Percentiles rank a stretch among this genome's conserved stretches.
phyloP scores from a whole-genome alignment of 1,140 invertebrate genomes.

The Schmidtea mediterranea region DNA sequence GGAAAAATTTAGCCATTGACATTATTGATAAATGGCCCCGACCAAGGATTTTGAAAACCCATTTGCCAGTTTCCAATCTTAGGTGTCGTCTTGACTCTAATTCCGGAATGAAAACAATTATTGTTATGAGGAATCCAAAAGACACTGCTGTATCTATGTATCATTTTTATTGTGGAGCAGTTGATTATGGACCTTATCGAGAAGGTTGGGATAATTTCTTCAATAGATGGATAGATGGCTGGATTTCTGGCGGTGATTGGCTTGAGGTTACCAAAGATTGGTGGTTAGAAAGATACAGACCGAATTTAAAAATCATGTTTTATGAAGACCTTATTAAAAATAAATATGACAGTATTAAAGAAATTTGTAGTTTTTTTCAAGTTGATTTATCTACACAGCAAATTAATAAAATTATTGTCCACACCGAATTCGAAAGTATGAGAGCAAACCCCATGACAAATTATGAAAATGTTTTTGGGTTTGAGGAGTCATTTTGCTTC shows the following conservation, averaged over 20 bases:
- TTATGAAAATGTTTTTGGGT: background rate
- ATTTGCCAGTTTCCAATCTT: background rate
- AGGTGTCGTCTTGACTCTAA: background rate
- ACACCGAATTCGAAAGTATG: slow-evolving; percentile 2
- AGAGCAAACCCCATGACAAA: slow-evolving; percentile 1
- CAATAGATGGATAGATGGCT: slow-evolving; percentile 5
- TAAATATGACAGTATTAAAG: background rate
- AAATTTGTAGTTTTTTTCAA: background rate
- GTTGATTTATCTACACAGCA: background rate
- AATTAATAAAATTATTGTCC: background rate
- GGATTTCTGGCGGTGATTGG: slow-evolving; percentile 2
- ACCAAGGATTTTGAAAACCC: slow-evolving; percentile 3
- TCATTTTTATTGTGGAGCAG: slow-evolving; percentile 1
- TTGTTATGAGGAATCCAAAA: slow-evolving; percentile 3
- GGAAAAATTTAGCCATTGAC: too few relatives aligned
- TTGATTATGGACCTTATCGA: background rate
- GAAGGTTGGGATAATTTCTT: slow-evolving; percentile 1
- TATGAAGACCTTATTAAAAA: background rate
- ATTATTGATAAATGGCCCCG: too few relatives aligned
- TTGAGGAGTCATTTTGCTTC: background rate
- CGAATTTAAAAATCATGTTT: background rate
- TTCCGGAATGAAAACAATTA: background rate
- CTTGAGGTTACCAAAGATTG: background rate
- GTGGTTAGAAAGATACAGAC: background rate
- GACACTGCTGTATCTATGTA: slow-evolving; percentile 2